These are phyloP conservation scores for Aurelia aurita DNA, from an alignment of 30 jellyfish, hydroid and myxozoan genomes.

Conservation along the genomic window DNA sequence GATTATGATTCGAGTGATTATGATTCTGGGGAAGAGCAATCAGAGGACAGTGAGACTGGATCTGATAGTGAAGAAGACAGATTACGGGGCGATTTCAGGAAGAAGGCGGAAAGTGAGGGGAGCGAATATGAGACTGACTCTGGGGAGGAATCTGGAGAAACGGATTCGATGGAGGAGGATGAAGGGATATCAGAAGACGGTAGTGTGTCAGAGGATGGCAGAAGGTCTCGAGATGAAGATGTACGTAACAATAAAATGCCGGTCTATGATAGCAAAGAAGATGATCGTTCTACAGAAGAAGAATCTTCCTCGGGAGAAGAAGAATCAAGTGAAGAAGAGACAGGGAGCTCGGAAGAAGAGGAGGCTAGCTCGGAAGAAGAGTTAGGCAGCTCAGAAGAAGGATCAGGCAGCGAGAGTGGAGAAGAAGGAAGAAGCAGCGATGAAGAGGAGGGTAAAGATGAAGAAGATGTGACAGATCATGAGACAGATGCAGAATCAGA, in stretches of 20 bases:
- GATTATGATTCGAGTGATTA: slow-evolving; percentile 16
- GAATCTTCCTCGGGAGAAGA: background rate
- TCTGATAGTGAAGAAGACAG: slow-evolving; percentile 37
- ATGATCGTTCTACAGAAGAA: background rate
- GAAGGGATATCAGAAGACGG: background rate
- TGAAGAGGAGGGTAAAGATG: background rate
- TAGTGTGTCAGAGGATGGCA: background rate
- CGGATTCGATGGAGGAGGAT: background rate
- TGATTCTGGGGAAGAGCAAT: slow-evolving; percentile 2
- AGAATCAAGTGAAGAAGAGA: background rate
- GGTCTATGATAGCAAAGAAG: background rate
- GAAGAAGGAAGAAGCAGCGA: slow-evolving; percentile 23
- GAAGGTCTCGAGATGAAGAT: no score
- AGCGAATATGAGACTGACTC: slow-evolving; percentile 18
- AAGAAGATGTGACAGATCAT: background rate
- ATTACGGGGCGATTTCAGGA: background rate
- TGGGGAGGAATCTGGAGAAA: background rate
- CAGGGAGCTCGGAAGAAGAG: slow-evolving; percentile 1
- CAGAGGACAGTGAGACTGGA: background rate
- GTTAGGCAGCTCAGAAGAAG: slow-evolving; percentile 3
- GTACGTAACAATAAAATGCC: no score
- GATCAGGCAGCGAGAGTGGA: background rate
- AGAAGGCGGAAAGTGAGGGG: background rate
- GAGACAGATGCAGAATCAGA: slow-evolving; percentile 11
- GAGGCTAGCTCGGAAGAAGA: background rate